phyloP scores from a whole-genome alignment of 2,113 vertebrate species.

The Oceanodroma tethys region DNA sequence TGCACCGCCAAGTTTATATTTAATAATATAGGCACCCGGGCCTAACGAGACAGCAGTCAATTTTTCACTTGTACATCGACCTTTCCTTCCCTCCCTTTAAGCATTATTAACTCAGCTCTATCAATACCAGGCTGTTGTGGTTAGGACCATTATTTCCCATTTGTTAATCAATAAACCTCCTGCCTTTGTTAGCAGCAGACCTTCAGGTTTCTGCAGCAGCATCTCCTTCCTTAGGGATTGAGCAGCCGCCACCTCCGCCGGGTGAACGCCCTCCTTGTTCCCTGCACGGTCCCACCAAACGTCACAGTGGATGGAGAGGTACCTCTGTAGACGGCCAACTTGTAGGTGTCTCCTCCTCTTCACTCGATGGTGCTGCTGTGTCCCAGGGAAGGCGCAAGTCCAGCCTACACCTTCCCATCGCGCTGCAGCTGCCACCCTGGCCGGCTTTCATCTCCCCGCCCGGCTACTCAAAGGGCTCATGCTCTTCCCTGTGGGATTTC shows the following conservation, averaged over 20 bases:
- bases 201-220: neutral
- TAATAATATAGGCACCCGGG: neutral
- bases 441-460: neutral
- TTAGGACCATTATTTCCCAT: neutral
- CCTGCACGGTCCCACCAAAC: neutral
- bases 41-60: constrained; percentile 8
- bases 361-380: neutral
- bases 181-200: neutral
- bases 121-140: neutral
- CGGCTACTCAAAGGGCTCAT: accelerated
- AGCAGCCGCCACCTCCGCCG: neutral
- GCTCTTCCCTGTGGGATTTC: neutral
- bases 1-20: neutral
- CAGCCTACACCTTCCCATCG: neutral
- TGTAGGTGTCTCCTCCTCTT: neutral
- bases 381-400: neutral
- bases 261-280: neutral
- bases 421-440: neutral
- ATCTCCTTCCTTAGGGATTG: neutral
- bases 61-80: neutral
- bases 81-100: neutral
- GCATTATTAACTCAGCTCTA: constrained; percentile 8
- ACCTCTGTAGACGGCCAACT: neutral
- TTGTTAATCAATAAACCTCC: neutral
- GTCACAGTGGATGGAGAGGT: neutral